These are phyloP conservation scores for Oryctes rhinoceros DNA, from an alignment of 1,140 invertebrate species.

Conservation along the genomic window DNA sequence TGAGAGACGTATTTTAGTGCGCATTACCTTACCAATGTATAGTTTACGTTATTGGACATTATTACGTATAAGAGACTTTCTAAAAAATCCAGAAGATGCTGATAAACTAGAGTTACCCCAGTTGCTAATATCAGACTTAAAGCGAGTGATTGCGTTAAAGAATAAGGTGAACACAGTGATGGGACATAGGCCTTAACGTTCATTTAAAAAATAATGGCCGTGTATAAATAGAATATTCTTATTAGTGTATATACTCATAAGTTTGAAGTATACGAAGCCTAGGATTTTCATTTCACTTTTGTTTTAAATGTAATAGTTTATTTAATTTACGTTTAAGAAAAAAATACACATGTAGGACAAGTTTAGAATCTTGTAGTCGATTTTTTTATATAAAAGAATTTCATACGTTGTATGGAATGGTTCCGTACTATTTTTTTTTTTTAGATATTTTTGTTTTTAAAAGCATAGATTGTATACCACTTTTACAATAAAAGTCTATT, in stretches of 20 bases:
- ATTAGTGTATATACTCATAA: neutral
- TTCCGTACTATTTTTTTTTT: no score
- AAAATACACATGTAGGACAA: no score
- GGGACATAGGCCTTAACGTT: neutral
- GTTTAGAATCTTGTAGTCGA: no score
- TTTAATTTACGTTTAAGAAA: no score
- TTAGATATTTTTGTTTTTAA: no score
- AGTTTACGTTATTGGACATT: conserved; percentile 54
- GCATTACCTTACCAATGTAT: conserved; percentile 55
- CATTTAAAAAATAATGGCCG: conserved; percentile 1
- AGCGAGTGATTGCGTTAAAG: conserved; percentile 49
- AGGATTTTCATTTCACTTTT: no score
- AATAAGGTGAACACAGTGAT: neutral
- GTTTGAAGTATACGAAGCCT: neutral
- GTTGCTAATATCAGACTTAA: conserved; percentile 52
- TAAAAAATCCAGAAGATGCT: conserved; percentile 48
- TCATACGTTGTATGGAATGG: no score
- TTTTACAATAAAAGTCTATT: no score
- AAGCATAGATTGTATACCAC: no score
- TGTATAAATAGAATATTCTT: neutral
- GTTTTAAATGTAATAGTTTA: no score
- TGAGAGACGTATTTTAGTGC: conserved; percentile 46
- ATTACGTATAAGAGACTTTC: conserved; percentile 51
- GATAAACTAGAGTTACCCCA: conserved; percentile 54
- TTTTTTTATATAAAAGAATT: no score